Base-by-base conservation (phyloP, 2,797 vertebrate genomes). In the Gobio occitaniae region DNA sequence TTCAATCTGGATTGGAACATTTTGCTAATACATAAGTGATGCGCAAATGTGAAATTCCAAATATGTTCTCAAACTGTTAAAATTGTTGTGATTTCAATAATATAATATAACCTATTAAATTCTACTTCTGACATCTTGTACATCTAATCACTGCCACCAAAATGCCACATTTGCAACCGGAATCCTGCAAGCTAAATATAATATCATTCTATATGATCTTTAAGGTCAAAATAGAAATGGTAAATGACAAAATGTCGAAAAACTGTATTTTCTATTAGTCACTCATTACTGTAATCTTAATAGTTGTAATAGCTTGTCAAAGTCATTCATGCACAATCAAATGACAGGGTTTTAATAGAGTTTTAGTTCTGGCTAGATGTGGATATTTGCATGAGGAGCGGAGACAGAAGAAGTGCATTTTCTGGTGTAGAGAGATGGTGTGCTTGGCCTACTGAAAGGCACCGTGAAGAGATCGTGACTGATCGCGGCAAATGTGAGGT, bases 381-480 rank as follows among this genome's bases (percentile, higher is more conserved):
- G 21, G 59, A 61, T 83, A 75, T 85, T 70, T 84, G 74, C 36
- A 36, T 63, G 56, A 61, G 44, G 44, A 41, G 9, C 0, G 0
- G 29, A 61, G n/a, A 44, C 6, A 44, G 74, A 44, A 38, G 10
- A 76, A 50, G 12, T 84, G 50, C 25, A 56, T 70, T 84, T 84
- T 69, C 41, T 61, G 52, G 59, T 48, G 16, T 3, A 56, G 80
- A 72, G 48, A 72, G 70, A 84, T 79, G 41, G 41, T 72, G 81
- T 87, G 52, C 59, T 79, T 74, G 85, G 50, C 72, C 82, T 85
- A 50, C 66, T 81, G 83, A 63, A 85, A 72, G 71, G 56, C 63
- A 78, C 29, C 63, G 29, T 50, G 52, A 82, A 75, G 48, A 71
- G 59, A 81, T 68, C 16, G 63, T 80, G 68, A 82, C 65, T 79